Evolutionary conservation across 2,113 vertebrate species (phyloP), one percentile per base, ranked within the genome.

Genomic region (Chaenocephalus aceratus): DNA sequence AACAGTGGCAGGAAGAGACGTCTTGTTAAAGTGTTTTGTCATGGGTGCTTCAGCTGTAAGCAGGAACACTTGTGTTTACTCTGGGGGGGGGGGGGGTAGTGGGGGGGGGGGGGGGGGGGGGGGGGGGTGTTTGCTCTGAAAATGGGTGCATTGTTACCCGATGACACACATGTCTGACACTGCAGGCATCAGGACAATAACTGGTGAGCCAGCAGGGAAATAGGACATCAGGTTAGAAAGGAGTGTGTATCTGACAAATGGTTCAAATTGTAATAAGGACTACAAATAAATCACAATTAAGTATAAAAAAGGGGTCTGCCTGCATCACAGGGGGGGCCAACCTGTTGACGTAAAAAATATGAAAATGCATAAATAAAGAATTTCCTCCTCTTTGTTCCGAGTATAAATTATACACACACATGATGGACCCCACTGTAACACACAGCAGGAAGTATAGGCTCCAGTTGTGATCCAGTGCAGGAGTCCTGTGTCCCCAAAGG

Each of bases 101-200:
- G 44, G 12, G 46, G 44, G 3, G 21, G 41, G 51, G 3, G 18
- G 36, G 57, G 11, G 0, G 44, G 3, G 30, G n/a, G n/a, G 41
- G 51, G 3, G n/a, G 36, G 57, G 11, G 0, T 58, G 77, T 83
- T 87, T 82, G 82, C 67, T 77, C 36, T 86, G 74, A 86, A 83
- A 89, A 90, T 49, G 87, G 80, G 51, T 72, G 78, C 80, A 87
- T 86, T 89, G 84, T 89, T 83, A 72, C 76, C 56, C 60, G 11
- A 64, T 72, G 83, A 88, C 83, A 85, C 76, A 76, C 75, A 67
- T 8, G 36, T 67, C 67, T 83, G 65, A 77, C 56, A 61, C 74
- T 76, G 73, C 79, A 88, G 80, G 63, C 77, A 18, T 68, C 53
- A 48, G 68, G 67, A 84, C 80, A 83, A 82, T 77, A 62, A 75